phyloP scores from a whole-genome alignment of 1,140 invertebrate genomes.

The Mylabris phalerata region DNA sequence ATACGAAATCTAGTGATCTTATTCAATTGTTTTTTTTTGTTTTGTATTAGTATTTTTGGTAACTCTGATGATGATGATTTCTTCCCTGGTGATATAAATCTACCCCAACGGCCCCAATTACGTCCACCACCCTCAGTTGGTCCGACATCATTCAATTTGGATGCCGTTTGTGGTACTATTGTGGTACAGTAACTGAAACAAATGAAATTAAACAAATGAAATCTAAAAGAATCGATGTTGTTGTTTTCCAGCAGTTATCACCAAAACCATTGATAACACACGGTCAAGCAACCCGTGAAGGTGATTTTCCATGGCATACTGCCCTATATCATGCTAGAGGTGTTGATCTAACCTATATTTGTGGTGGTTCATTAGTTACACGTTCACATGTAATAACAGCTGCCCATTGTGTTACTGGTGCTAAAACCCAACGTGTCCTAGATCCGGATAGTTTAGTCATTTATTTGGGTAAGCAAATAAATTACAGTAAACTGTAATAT shows the following conservation, averaged over 20 bases:
- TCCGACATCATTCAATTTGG: background rate
- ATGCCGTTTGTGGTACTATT: slow-evolving; percentile 31
- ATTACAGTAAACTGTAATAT: background rate
- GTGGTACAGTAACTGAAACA: slow-evolving; percentile 22
- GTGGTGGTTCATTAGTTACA: slow-evolving; percentile 74
- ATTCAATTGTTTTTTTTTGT: too few relatives aligned
- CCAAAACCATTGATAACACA: slow-evolving; percentile 36
- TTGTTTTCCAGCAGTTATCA: slow-evolving; percentile 18
- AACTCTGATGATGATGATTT: slow-evolving; percentile 31
- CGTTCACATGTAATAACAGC: slow-evolving; percentile 70
- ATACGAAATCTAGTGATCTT: background rate
- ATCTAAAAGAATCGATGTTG: too few relatives aligned
- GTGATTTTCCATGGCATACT: slow-evolving; percentile 38
- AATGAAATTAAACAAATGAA: background rate
- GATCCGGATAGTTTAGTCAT: slow-evolving; percentile 33
- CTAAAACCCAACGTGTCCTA: slow-evolving; percentile 23
- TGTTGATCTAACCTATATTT: slow-evolving; percentile 49
- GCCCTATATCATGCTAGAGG: slow-evolving; percentile 35
- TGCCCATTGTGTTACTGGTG: slow-evolving; percentile 66
- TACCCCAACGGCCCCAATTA: slow-evolving; percentile 1
- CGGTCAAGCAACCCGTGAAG: slow-evolving; percentile 36
- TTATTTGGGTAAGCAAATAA: slow-evolving; percentile 27
- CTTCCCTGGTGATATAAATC: slow-evolving; percentile 31
- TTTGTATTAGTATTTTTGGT: too few relatives aligned
- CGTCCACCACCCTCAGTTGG: background rate